Evolutionary conservation across 1,140 invertebrate species (phyloP), one percentile per base, ranked within the genome.

Genomic region (Parapsyche elsis): DNA sequence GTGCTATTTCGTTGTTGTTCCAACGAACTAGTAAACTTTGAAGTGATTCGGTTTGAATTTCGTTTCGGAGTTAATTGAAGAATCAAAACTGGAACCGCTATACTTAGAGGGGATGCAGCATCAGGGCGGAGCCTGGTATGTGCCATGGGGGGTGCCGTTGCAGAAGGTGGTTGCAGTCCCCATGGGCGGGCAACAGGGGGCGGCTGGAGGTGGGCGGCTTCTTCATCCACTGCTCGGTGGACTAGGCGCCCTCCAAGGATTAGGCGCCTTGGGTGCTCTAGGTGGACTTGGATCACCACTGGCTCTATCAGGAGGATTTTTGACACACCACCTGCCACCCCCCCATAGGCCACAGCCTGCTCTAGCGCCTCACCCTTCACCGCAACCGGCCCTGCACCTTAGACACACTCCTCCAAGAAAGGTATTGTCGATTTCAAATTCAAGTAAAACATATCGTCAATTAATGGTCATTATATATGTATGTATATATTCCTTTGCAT

Each of bases 151-250:
- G 14, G 87, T 90, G 77, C 88, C 89, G 77, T 81, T 90, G 81
- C 89, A 90, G 83, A 90, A 90, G 84, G 89, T 90, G 88, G 86
- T 90, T 59, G 88, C 88, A 2, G 85, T 90, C 70, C 88, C 88
- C 16, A 57, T 78, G 14, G 84, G 82, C 0, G 84, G 80, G 12
- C 81, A 80, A 30, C 81, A 81, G 67, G 78, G 76, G 0, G 79
- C 73, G 0, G 64, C 64, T 10, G 64, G 64, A 21, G 70, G 78
- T 24, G 81, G 82, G 71, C 80, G 79, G 49, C 80, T 80, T 30
- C 80, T 76, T 64, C 81, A 78, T 16, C 80, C 79, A 64, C 77
- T 81, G 45, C 61, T 70, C 23, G 79, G 79, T 0, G 79, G 71
- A 0, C 76, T 81, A 19, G 82, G 82, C 7, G 77, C 78, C 0